Conservation (phyloP, 2,113 vertebrate species). For the Geococcyx californianus region DNA sequence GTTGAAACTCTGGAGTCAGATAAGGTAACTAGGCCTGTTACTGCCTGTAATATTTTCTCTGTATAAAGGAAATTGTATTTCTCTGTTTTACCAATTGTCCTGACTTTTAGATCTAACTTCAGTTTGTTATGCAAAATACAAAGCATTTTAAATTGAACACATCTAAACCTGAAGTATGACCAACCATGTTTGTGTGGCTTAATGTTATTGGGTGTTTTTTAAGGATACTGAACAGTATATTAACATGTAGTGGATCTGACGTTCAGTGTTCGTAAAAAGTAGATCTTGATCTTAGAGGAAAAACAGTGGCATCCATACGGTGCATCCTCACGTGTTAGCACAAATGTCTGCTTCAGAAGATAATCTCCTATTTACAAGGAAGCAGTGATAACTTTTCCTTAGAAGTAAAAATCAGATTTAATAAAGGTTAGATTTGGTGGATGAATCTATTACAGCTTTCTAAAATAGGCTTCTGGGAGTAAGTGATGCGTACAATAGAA, state of each 20-base stretch:
- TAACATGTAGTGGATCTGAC: not conserved
- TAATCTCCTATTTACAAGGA: not conserved
- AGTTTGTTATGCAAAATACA: not conserved
- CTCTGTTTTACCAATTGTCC: not conserved
- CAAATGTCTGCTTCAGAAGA: not conserved
- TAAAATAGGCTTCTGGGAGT: not conserved
- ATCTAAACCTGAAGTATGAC: not conserved
- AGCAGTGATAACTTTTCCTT: not conserved
- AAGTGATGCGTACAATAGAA: not conserved
- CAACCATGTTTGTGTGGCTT: not conserved
- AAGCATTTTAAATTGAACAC: not conserved
- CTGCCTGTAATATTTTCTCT: not conserved
- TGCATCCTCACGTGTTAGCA: not conserved
- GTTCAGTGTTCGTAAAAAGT: not conserved
- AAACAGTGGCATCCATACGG: not conserved
- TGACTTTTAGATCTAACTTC: not conserved
- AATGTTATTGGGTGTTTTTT: not conserved
- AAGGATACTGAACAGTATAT: not conserved
- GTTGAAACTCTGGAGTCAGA: conserved; percentile 96
- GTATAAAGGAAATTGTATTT: not conserved
- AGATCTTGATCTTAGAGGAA: not conserved
- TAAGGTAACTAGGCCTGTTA: conserved; percentile 77
- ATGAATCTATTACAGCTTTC: not conserved
- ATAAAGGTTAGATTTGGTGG: not conserved
- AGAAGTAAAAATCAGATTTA: not conserved